phyloP scores from a whole-genome alignment of 2,113 vertebrate genomes.

The Oryzias woworae region DNA sequence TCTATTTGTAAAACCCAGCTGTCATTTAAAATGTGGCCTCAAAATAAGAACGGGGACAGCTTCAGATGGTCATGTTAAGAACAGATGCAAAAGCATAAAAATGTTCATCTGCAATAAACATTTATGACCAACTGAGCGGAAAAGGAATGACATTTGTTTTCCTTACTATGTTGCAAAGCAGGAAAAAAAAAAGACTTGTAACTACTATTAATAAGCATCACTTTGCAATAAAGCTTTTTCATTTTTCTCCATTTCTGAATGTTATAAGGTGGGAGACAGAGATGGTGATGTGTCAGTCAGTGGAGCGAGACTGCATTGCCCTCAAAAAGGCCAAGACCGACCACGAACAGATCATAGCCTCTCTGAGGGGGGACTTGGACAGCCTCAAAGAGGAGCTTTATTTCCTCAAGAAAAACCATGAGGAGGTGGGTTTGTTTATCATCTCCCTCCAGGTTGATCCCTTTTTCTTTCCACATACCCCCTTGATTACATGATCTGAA shows the following conservation, averaged over 20 bases:
- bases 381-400: conserved; percentile 88
- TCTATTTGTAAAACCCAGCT: no score
- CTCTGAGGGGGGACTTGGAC: conserved; percentile 86
- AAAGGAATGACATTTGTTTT: no score
- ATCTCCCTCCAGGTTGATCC: no score
- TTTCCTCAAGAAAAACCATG: conserved; percentile 88
- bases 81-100: no score
- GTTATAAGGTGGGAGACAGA: conserved; percentile 80
- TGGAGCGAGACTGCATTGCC: conserved; percentile 87
- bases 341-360: conserved; percentile 84
- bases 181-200: no score
- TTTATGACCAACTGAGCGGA: no score
- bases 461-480: not conserved
- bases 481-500: not conserved
- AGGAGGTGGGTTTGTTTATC: conserved; percentile 80
- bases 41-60: no score
- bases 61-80: no score
- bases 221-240: not conserved
- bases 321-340: conserved; percentile 85
- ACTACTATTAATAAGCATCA: no score
- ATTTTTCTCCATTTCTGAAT: not conserved
- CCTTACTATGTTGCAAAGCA: no score
- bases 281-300: conserved; percentile 83
- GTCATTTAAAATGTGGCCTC: no score
- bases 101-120: no score